Percentiles rank a stretch among this genome's conserved stretches.
Evolutionary conservation across 2,888 invertebrate species (phyloP).

Genomic region (Acleris cristana): DNA sequence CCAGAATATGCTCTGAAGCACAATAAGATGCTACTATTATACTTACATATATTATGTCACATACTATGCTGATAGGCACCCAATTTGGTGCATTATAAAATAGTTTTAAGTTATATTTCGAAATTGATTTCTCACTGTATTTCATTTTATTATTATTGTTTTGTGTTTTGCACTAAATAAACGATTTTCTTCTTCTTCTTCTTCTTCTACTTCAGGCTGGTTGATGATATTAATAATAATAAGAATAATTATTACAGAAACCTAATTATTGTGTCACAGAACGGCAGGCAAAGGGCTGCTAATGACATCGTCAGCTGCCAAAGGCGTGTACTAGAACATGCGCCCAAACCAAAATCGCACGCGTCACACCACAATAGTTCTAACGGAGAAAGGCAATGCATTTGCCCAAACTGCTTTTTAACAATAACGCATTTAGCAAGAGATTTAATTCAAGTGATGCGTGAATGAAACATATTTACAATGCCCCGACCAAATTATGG

Average conservation of each 20-base stretch:
- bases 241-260: not conserved
- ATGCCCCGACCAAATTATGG: slow-evolving; percentile 38
- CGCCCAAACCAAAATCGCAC: not conserved
- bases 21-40: too few relatives aligned
- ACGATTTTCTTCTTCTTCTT: too few relatives aligned
- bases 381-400: not conserved
- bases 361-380: not conserved
- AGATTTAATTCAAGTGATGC: not conserved
- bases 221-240: too few relatives aligned
- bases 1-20: too few relatives aligned
- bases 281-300: not conserved
- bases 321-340: not conserved
- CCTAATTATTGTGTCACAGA: not conserved
- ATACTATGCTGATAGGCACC: too few relatives aligned
- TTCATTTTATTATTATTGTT: too few relatives aligned
- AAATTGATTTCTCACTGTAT: too few relatives aligned
- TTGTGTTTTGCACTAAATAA: too few relatives aligned
- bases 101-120: too few relatives aligned
- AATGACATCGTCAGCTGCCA: not conserved
- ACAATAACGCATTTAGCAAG: slow-evolving; percentile 3
- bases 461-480: slow-evolving; percentile 22
- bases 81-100: too few relatives aligned
- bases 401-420: slow-evolving; percentile 1
- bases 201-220: too few relatives aligned
- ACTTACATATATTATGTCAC: too few relatives aligned